Evolutionary conservation across 2,113 vertebrate species (phyloP).

Genomic region (Salvelinus alpinus): DNA sequence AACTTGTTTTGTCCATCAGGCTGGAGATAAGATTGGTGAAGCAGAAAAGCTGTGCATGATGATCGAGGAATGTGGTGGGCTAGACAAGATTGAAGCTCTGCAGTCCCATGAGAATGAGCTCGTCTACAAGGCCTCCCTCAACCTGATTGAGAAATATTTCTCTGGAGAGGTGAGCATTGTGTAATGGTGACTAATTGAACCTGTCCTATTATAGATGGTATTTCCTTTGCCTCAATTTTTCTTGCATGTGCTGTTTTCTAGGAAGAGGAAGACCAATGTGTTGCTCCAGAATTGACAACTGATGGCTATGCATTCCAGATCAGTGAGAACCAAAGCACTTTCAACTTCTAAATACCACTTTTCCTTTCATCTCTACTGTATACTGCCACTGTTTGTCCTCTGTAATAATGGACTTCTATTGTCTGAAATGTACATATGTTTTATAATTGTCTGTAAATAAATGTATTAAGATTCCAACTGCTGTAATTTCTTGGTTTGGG

Average conservation of each 20-base stretch:
- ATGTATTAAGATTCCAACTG: constrained; percentile 24
- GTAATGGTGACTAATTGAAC: too few relatives aligned
- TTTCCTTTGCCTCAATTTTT: too few relatives aligned
- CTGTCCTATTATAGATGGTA: too few relatives aligned
- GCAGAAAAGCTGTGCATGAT: constrained; percentile 90
- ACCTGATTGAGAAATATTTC: constrained; percentile 95
- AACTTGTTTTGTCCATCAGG: constrained; percentile 65
- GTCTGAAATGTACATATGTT: constrained; percentile 66
- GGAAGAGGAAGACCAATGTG: constrained; percentile 85
- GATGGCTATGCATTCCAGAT: constrained; percentile 88
- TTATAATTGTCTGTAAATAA: constrained; percentile 74
- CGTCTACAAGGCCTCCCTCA: constrained; percentile 88
- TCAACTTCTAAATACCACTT: constrained; percentile 79
- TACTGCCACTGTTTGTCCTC: constrained; percentile 42
- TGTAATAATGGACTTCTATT: constrained; percentile 24
- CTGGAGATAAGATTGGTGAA: constrained; percentile 92
- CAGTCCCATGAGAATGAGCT: constrained; percentile 93
- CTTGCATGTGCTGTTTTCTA: constrained; percentile 36
- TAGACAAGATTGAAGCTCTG: constrained; percentile 91
- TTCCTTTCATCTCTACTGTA: constrained; percentile 43
- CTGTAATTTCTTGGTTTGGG: neutral
- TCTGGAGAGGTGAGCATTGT: constrained; percentile 82
- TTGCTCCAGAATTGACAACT: constrained; percentile 82
- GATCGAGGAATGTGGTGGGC: constrained; percentile 92
- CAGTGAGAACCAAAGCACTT: constrained; percentile 78